Conservation (phyloP, 2,113 vertebrate species). For the Eurystomus gularis region DNA sequence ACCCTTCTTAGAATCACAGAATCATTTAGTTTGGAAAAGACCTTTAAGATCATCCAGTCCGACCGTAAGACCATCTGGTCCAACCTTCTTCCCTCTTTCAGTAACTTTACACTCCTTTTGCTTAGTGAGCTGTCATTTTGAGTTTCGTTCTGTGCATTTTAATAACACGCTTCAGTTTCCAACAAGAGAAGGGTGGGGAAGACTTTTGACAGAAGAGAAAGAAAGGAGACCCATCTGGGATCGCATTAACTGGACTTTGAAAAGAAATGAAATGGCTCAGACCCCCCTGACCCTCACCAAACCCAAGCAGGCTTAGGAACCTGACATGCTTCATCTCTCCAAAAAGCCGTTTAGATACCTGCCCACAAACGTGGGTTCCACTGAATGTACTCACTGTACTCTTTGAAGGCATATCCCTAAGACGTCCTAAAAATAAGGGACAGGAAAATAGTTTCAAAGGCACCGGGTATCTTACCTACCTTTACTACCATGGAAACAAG, state of each 20-base stretch:
- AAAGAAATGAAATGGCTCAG: background rate
- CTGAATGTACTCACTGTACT: background rate
- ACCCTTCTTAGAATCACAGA: background rate
- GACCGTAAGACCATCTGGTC: too few species aligned
- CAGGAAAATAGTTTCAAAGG: background rate
- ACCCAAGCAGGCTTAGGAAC: background rate
- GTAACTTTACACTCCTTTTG: background rate
- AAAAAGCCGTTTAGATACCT: background rate
- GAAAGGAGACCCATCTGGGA: background rate
- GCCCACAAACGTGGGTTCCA: background rate
- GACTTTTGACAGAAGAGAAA: background rate
- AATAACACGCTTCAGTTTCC: background rate
- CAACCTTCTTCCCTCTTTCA: background rate
- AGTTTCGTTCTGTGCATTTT: background rate
- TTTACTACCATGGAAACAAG: background rate
- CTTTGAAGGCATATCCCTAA: background rate
- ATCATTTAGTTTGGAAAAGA: too few species aligned
- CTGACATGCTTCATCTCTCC: background rate
- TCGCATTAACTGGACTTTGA: background rate
- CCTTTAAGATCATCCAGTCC: too few species aligned
- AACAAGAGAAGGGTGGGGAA: background rate
- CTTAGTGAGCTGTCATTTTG: background rate
- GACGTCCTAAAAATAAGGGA: background rate
- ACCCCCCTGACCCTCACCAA: background rate
- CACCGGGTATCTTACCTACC: background rate